Percentiles rank a stretch among this genome's conserved stretches.
phyloP scores from a whole-genome alignment of 2,113 vertebrate species.

The Ailurus styani region DNA sequence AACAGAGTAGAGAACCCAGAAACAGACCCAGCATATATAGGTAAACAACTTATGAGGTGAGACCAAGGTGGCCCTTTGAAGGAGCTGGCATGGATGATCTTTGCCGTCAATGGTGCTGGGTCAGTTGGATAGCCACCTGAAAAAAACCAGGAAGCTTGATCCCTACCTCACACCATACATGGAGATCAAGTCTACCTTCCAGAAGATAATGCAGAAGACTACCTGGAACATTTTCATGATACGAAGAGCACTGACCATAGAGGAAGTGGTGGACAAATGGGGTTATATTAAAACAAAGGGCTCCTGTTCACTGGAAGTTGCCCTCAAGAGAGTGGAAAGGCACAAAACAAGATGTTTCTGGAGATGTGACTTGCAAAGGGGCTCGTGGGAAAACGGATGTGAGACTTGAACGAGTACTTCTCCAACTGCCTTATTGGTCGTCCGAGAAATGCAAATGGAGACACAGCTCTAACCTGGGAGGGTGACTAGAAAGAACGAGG shows the following conservation, averaged over 20 bases:
- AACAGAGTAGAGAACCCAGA: background rate
- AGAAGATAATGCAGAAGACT: background rate
- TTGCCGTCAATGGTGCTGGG: too few relatives aligned
- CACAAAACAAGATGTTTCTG: background rate
- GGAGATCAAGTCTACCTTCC: background rate
- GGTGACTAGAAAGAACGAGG: rapidly evolving
- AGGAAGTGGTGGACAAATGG: background rate
- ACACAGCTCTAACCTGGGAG: rapidly evolving
- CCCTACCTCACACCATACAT: background rate
- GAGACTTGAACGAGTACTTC: background rate
- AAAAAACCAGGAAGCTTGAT: background rate
- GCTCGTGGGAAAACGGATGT: background rate
- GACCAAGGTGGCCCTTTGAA: background rate
- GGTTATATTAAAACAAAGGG: background rate
- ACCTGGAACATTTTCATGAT: background rate
- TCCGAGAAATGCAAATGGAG: background rate
- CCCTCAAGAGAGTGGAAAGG: too few relatives aligned
- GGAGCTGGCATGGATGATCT: background rate
- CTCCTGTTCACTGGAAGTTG: background rate
- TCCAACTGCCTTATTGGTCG: too few relatives aligned
- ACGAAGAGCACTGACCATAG: too few relatives aligned
- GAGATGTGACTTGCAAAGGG: too few relatives aligned
- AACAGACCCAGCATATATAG: rapidly evolving
- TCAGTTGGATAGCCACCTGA: rapidly evolving
- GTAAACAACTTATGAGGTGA: rapidly evolving